Conservation (phyloP, 1,140 invertebrate genomes). For the Camponotus vicinus region DNA sequence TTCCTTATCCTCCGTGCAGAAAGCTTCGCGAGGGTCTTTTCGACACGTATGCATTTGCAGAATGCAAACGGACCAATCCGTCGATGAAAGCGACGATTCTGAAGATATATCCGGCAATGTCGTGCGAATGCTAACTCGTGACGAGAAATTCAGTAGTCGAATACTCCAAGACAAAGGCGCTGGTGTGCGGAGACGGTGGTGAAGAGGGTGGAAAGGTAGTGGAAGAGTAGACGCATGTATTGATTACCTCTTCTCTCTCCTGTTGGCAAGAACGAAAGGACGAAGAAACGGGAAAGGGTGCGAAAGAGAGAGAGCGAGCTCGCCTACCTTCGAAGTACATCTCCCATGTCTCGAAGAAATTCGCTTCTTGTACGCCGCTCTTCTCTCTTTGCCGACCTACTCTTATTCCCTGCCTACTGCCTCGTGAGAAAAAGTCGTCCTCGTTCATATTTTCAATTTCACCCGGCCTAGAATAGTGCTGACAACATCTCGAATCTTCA, state of each 20-base stretch:
- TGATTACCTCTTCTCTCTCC: conserved; percentile 67
- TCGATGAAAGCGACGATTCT: conserved; percentile 26
- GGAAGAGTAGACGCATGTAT: conserved; percentile 70
- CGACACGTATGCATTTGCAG: background rate
- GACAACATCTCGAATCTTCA: conserved; percentile 24
- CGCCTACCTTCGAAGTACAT: conserved; percentile 42
- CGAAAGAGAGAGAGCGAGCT: background rate
- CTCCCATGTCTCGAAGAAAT: conserved; percentile 44
- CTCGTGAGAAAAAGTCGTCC: background rate
- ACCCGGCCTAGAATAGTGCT: background rate
- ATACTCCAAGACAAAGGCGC: conserved; percentile 31
- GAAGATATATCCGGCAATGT: background rate
- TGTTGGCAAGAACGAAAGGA: conserved; percentile 34
- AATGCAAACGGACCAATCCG: background rate
- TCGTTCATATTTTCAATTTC: conserved; percentile 64
- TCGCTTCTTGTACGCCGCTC: conserved; percentile 29
- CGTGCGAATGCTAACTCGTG: conserved; percentile 1
- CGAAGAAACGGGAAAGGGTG: conserved; percentile 11
- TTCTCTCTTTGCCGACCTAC: background rate
- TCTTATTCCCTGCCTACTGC: background rate
- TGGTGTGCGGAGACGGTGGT: conserved; percentile 17
- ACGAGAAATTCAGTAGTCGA: conserved; percentile 20
- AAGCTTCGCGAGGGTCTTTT: background rate
- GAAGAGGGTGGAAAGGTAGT: conserved; percentile 57
- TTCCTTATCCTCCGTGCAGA: background rate